Conservation (phyloP, 2,888 invertebrate species). For the Neoaliturus tenellus region DNA sequence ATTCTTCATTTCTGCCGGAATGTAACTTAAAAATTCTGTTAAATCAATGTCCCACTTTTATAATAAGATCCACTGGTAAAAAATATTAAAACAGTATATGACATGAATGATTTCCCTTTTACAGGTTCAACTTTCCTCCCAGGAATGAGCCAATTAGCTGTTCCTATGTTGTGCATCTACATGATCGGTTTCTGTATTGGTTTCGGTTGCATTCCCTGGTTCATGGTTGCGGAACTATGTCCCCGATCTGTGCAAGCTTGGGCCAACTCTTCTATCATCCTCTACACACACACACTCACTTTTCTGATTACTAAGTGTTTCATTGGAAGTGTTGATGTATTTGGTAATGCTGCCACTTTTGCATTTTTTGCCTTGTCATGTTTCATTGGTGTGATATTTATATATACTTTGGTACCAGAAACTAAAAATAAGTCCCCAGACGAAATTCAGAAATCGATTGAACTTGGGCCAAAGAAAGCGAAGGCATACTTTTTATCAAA, state of each 20-base stretch:
- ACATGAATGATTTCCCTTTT: background rate
- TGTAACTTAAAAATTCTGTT: too few species aligned
- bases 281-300: constrained; percentile 36
- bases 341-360: constrained; percentile 31
- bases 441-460: constrained; percentile 13
- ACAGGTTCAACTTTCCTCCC: background rate
- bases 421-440: constrained; percentile 15
- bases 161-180: constrained; percentile 69
- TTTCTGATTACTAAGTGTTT: constrained; percentile 14
- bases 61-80: too few species aligned
- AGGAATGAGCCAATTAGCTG: constrained; percentile 69
- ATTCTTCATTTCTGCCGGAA: too few species aligned
- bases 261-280: constrained; percentile 50
- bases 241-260: constrained; percentile 69
- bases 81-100: too few species aligned
- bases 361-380: constrained; percentile 14
- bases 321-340: constrained; percentile 27
- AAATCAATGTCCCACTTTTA: too few species aligned
- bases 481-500: background rate
- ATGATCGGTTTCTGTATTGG: constrained; percentile 71
- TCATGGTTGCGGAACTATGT: constrained; percentile 72
- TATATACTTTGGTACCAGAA: constrained; percentile 9
- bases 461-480: constrained; percentile 25
- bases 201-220: constrained; percentile 72
- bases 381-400: constrained; percentile 9